Evolutionary conservation across 2,888 invertebrate species (phyloP).

Genomic region (Ypsolopha scabrella): DNA sequence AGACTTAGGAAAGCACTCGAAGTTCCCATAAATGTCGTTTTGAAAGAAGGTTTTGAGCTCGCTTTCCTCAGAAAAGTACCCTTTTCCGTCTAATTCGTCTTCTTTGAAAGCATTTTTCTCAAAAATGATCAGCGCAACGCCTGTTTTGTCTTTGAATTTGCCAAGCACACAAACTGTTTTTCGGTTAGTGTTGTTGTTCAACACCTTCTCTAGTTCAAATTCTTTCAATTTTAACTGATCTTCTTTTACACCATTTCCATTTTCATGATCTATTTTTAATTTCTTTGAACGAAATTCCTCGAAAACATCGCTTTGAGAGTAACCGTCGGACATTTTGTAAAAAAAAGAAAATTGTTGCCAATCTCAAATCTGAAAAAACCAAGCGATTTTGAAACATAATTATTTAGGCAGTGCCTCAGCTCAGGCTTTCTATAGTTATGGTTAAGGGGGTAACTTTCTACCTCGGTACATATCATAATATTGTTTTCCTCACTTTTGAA

Average conservation of each 20-base stretch:
- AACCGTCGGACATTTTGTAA: slow-evolving; percentile 58
- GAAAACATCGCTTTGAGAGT: slow-evolving; percentile 37
- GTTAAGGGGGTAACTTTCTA: too few relatives aligned
- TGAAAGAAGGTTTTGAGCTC: slow-evolving; percentile 74
- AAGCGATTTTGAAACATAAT: background rate
- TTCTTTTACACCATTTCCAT: slow-evolving; percentile 38
- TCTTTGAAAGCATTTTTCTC: slow-evolving; percentile 86
- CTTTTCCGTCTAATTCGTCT: slow-evolving; percentile 62
- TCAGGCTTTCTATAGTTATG: too few relatives aligned
- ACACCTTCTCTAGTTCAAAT: slow-evolving; percentile 75
- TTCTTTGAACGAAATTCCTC: slow-evolving; percentile 46
- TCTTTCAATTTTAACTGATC: slow-evolving; percentile 66
- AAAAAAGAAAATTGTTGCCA: background rate
- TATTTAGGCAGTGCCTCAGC: too few relatives aligned
- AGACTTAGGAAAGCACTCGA: slow-evolving; percentile 75
- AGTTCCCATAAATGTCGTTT: slow-evolving; percentile 90
- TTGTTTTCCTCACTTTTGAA: too few relatives aligned
- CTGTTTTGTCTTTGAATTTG: slow-evolving; percentile 71
- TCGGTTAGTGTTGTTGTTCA: slow-evolving; percentile 78
- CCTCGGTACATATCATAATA: too few relatives aligned
- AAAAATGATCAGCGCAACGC: slow-evolving; percentile 78
- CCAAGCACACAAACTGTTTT: slow-evolving; percentile 81
- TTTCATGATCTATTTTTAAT: slow-evolving; percentile 47
- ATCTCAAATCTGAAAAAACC: slow-evolving; percentile 1
- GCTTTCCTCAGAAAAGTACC: slow-evolving; percentile 74